Percentiles rank a stretch among this genome's conserved stretches.
These are phyloP conservation scores for Lepeophtheirus nordmannii DNA, from an alignment of 2,888 invertebrate genomes.

Conservation along the genomic window DNA sequence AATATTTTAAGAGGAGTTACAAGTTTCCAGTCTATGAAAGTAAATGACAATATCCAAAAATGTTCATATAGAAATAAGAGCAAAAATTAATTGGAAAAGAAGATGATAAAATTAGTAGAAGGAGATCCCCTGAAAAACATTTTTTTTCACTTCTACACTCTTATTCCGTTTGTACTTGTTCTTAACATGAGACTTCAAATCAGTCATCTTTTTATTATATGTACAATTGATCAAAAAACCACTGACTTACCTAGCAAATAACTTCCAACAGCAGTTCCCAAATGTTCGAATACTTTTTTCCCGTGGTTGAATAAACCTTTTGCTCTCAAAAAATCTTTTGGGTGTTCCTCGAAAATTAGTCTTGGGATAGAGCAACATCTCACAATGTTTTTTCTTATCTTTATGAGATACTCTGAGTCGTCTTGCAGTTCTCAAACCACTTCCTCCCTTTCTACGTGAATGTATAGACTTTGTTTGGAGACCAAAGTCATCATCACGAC, in stretches of 20 bases:
- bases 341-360: not conserved
- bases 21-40: too few relatives aligned
- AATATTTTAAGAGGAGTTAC: too few relatives aligned
- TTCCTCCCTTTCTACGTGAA: not conserved
- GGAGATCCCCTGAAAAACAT: too few relatives aligned
- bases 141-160: too few relatives aligned
- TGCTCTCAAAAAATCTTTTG: not conserved
- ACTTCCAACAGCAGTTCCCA: not conserved
- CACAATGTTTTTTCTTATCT: not conserved
- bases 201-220: too few relatives aligned
- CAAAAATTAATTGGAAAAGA: too few relatives aligned
- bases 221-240: too few relatives aligned
- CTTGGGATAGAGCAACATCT: not conserved
- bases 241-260: not conserved
- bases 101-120: too few relatives aligned
- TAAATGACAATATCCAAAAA: too few relatives aligned
- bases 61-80: too few relatives aligned
- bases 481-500: not conserved
- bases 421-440: not conserved
- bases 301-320: not conserved
- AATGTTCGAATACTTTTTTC: not conserved
- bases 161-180: too few relatives aligned
- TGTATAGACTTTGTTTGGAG: not conserved
- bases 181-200: too few relatives aligned
- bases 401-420: not conserved